Conservation (phyloP, 2,113 vertebrate genomes). For the Rostratula benghalensis region DNA sequence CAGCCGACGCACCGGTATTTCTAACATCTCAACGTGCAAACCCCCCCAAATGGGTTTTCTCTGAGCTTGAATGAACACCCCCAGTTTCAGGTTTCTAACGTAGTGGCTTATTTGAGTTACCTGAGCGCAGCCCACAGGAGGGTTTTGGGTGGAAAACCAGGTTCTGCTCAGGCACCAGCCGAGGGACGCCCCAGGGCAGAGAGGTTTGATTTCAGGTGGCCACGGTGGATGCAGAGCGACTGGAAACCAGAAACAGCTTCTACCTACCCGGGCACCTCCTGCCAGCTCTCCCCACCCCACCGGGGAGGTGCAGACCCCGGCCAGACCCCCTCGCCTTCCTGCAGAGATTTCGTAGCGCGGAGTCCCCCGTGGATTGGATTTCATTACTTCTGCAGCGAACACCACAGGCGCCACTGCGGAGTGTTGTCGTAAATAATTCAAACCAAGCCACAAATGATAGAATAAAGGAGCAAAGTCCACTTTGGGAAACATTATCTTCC, state of each 20-base stretch:
- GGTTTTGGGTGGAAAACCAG: neutral
- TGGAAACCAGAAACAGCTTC: neutral
- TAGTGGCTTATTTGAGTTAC: neutral
- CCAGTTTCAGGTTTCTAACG: neutral
- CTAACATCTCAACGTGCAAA: neutral
- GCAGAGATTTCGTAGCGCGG: neutral
- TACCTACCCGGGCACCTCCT: neutral
- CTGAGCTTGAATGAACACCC: neutral
- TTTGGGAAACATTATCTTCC: neutral
- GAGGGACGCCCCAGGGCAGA: neutral
- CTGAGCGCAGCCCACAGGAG: neutral
- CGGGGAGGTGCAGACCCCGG: neutral
- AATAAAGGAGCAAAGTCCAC: neutral
- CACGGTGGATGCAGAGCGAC: neutral
- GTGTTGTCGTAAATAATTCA: neutral
- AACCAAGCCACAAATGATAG: neutral
- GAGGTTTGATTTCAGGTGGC: neutral
- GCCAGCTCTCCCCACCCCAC: neutral
- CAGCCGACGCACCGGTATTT: rapidly evolving
- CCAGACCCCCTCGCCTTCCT: neutral
- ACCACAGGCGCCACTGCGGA: neutral
- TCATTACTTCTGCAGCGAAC: neutral
- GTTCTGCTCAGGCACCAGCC: neutral
- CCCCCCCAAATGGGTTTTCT: neutral
- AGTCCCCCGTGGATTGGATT: neutral